phyloP scores from a whole-genome alignment of 2,888 invertebrate species.

The Lasioglossum zephyrum region DNA sequence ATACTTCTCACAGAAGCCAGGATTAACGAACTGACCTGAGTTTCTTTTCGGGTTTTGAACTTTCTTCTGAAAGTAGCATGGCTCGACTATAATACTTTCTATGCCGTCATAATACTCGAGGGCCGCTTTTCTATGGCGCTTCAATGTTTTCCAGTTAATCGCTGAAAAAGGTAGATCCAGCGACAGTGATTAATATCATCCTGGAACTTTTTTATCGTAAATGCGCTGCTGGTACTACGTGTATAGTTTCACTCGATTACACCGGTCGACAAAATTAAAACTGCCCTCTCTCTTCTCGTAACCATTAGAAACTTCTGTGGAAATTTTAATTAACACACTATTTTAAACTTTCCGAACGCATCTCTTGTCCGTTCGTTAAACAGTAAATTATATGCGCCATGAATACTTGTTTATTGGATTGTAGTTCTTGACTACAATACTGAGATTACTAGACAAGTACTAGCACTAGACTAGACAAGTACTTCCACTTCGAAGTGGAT shows the following conservation, averaged over 20 bases:
- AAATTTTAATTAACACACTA: too few relatives aligned
- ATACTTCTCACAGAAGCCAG: constrained; percentile 21
- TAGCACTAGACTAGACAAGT: too few relatives aligned
- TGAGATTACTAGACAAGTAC: too few relatives aligned
- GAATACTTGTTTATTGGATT: not conserved
- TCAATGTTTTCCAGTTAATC: not conserved
- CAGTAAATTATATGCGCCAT: not conserved
- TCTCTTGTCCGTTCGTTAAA: not conserved
- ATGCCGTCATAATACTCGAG: not conserved
- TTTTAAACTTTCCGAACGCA: too few relatives aligned
- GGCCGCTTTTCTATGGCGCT: not conserved
- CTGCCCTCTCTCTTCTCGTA: not conserved
- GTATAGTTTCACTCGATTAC: not conserved
- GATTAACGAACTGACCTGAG: constrained; percentile 33
- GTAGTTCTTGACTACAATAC: too few relatives aligned
- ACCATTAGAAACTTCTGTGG: not conserved
- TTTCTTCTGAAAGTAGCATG: constrained; percentile 21
- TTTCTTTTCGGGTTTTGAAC: constrained; percentile 28
- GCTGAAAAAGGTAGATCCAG: not conserved
- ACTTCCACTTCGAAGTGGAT: not conserved
- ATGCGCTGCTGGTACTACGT: not conserved
- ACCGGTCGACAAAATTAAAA: not conserved
- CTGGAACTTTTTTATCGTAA: not conserved
- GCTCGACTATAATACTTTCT: constrained; percentile 6
- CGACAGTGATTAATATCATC: not conserved